Evolutionary conservation across 1,140 invertebrate genomes (phyloP), one percentile per base, ranked within the genome.

Genomic region (Odontomachus brunneus): DNA sequence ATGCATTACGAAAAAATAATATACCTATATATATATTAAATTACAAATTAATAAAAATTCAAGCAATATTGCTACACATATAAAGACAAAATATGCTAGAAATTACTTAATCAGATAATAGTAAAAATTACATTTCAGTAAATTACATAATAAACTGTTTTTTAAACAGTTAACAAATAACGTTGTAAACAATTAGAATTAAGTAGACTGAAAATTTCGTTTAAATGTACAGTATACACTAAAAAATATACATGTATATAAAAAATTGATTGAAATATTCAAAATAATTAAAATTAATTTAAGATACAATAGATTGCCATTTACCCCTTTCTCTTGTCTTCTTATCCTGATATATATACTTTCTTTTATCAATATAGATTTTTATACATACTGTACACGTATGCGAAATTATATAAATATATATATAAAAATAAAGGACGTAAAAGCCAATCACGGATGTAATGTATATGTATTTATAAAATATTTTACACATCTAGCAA

Each of bases 371-470:
- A 57, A 29, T 71, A 66, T 65, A 75, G n/a, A 78, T 55, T 57
- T 87, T 86, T 87, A 62, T 87, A 84, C 84, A 87, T 74, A 65
- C 85, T 65, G 44, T 67, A 75, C 71, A 74, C 26, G 2, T 29
- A 71, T 57, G 19, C 53, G 71, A 48, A 83, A 63, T 82, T 78
- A 82, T 73, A 73, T 73, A 73, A 81, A 81, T 74, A 74, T 73
- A 15, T 53, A 73, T 51, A 26, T 57, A 15, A 44, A 11, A 44
- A 44, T 44, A 44, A 44, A 44, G 3, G 9, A 33, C 29, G 5
- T 33, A 44, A 44, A 0, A 44, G 3, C 38, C 9, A 44, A 9
- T 44, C 9, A 11, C 38, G 38, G 9, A 44, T 44, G 9, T 11
- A 44, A 44, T 44, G 3, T 57, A 57, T n/a, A 57, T 57, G 15